Evolutionary conservation across 1,140 invertebrate species (phyloP).

Genomic region (Ceratoteleas bidentatus): DNA sequence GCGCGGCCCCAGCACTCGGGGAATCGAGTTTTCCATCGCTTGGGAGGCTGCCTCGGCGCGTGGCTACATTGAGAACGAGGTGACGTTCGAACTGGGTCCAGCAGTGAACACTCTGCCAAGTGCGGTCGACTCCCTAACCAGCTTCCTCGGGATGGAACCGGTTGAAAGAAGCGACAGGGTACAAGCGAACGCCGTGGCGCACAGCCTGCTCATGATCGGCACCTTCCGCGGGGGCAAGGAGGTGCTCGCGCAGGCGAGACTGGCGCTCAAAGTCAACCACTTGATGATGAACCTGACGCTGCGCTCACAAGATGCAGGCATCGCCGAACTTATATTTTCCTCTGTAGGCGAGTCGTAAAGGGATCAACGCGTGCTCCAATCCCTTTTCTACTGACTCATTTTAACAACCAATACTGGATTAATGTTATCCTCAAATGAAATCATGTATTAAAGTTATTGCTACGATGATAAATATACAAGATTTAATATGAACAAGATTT

Average conservation of each 20-base stretch:
- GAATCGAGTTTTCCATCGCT: too few species aligned
- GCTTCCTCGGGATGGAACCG: slow-evolving; percentile 93
- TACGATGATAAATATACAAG: slow-evolving; percentile 40
- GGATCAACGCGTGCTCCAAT: not conserved
- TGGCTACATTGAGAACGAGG: too few species aligned
- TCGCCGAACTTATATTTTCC: slow-evolving; percentile 93
- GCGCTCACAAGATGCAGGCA: slow-evolving; percentile 85
- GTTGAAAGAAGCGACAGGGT: slow-evolving; percentile 93
- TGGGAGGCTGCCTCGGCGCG: too few species aligned
- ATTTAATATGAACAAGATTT: slow-evolving; percentile 47
- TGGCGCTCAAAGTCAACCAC: slow-evolving; percentile 88
- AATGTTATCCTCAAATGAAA: slow-evolving; percentile 27
- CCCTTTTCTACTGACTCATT: slow-evolving; percentile 20
- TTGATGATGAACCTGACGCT: slow-evolving; percentile 89
- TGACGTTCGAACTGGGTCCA: too few species aligned
- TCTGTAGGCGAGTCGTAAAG: slow-evolving; percentile 87
- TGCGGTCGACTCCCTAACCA: slow-evolving; percentile 92
- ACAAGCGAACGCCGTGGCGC: slow-evolving; percentile 90
- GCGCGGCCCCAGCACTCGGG: too few species aligned
- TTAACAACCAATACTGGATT: slow-evolving; percentile 22
- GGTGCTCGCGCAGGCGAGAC: slow-evolving; percentile 90
- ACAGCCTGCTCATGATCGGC: slow-evolving; percentile 91
- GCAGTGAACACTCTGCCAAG: too few species aligned
- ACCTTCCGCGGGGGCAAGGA: slow-evolving; percentile 94
- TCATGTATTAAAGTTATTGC: slow-evolving; percentile 46